Conservation (phyloP, 2,113 vertebrate species). For the Cyrtonyx montezumae region DNA sequence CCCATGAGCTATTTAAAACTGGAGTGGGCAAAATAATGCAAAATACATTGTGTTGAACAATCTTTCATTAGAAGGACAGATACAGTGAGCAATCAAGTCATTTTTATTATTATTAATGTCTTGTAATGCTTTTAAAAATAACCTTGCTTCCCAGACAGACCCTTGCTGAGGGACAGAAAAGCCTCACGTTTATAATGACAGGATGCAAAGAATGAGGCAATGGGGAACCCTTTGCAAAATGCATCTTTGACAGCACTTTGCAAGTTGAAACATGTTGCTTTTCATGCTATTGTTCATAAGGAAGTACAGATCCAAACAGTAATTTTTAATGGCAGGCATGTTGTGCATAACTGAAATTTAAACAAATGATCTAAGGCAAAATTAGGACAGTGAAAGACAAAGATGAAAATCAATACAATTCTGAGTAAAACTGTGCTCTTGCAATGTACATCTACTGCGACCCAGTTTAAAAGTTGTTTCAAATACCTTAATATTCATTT, state of each 20-base stretch:
- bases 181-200: background rate
- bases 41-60: background rate
- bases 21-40: background rate
- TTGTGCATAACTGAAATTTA: background rate
- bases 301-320: background rate
- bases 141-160: background rate
- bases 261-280: background rate
- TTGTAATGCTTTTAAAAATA: constrained; percentile 19
- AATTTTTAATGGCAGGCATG: background rate
- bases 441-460: background rate
- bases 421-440: background rate
- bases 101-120: background rate
- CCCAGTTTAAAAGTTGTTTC: constrained; percentile 1
- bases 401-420: background rate
- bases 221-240: background rate
- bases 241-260: background rate
- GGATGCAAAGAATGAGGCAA: background rate
- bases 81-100: background rate
- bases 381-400: background rate
- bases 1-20: background rate
- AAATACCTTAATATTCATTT: constrained; percentile 41
- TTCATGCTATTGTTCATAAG: background rate
- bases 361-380: background rate
- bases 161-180: background rate
- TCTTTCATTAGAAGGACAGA: constrained; percentile 4